Evolutionary conservation across 2,797 vertebrate species (phyloP), one percentile per base, ranked within the genome.

Genomic region (Enteromius afrohamiltoni): DNA sequence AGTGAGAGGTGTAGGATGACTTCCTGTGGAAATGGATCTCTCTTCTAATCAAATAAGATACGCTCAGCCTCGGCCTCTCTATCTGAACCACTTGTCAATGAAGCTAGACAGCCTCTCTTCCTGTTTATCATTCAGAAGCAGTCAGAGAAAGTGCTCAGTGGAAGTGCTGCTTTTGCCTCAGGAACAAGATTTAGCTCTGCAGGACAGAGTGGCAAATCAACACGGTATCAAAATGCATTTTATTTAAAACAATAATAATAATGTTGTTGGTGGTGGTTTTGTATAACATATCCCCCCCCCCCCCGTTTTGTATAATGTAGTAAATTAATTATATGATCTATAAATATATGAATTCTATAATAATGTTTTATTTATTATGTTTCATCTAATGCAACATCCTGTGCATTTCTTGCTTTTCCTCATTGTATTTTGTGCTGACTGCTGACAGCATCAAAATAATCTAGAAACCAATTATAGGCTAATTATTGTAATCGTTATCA

Each of bases 1-100:
- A 65, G 75, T 77, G 75, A 85, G 83, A 85, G 86, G 86, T 88
- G 88, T 74, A 73, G 81, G 83, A 88, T 85, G 88, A 81, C 81
- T 87, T 89, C 81, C 86, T 89, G 83, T 86, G 81, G 51, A 86
- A 85, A 82, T 84, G 73, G 58, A 86, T 87, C 76, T 69, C 58
- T 83, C 60, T 82, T 64, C 47, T 77, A 85, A 85, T 79, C 37
- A 16, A 84, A 68, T 85, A 60, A 40, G 81, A 26, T 67, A 55
- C 55, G 45, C 49, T 34, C 47, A 81, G 40, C 9, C 37, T 78
- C 26, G 2, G 45, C 31, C 29, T 51, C 29, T 51, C 29, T 69
- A 17, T 23, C 34, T 62, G 42, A 62, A 65, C 21, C 19, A 60
- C 40, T 23, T 47, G 69, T 40, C 55, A 29, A 40, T 79, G 65